Evolutionary conservation across 2,113 vertebrate genomes (phyloP), one percentile per base, ranked within the genome.

Genomic region (Nycticebus coucang): DNA sequence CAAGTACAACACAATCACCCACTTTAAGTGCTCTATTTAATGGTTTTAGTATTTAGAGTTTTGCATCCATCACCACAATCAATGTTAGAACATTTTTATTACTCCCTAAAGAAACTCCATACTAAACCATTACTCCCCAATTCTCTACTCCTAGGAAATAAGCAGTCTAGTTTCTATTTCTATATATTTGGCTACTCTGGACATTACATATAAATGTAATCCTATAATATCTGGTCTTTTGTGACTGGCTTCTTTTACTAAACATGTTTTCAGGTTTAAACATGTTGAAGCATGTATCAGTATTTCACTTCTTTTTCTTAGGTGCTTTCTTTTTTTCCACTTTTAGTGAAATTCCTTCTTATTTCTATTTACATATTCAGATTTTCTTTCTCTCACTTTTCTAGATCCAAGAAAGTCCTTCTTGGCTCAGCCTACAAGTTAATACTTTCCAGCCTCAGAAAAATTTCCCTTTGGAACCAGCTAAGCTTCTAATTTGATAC

Each of bases 291-390:
- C 21, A 8, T 90, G 9, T 35, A 30, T 83, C 37, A 45, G n/a
- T 85, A 26, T 55, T 92, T 86, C 35, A 62, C 69, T 88, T 88
- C 68, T 92, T 96, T 86, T 86, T 85, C 87, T 80, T 80, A 74
- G 1, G 21, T 59, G 18, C 62, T 93, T 5, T 95, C 2, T 89
- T 45, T 94, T 94, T 77, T 50, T 22, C 11, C 5, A 50, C 57
- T 87, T 78, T 93, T 80, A 83, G 37, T 74, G 50, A 91, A 89
- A 79, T 74, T 79, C n/a, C 55, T 92, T 75, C 55, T 89, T 87
- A 72, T 78, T 95, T 95, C 55, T 60, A 81, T 22, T 88, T 57
- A 84, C 6, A 53, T 33, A 66, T 83, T 4, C 50, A 80, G 41
- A 21, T 79, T 71, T 89, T 71, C 26, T 88, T 33, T 74, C 64